These are phyloP conservation scores for Rhingia rostrata DNA, from an alignment of 2,888 invertebrate species.

Conservation along the genomic window DNA sequence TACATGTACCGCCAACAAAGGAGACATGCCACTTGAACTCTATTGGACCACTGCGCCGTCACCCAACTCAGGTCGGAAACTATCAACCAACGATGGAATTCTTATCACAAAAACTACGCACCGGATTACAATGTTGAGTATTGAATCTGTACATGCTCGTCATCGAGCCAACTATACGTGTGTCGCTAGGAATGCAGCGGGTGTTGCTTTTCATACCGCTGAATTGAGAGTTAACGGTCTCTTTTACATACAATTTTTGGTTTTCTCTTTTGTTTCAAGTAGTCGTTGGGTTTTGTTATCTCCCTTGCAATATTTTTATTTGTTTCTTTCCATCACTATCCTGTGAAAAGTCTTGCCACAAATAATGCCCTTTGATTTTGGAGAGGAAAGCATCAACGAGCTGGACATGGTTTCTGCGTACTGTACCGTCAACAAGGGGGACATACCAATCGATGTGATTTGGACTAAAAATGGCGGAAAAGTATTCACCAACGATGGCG, in stretches of 20 bases:
- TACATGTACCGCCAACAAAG: slow-evolving; percentile 89
- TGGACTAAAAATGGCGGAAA: slow-evolving; percentile 86
- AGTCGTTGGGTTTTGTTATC: slow-evolving; percentile 58
- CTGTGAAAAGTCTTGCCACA: slow-evolving; percentile 86
- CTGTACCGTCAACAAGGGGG: slow-evolving; percentile 90
- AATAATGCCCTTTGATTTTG: slow-evolving; percentile 89
- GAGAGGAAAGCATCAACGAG: slow-evolving; percentile 87
- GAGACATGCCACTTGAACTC: slow-evolving; percentile 91
- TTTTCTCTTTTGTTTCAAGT: slow-evolving; percentile 53
- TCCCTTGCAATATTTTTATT: slow-evolving; percentile 28
- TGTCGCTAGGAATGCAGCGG: slow-evolving; percentile 88
- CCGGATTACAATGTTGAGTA: slow-evolving; percentile 87
- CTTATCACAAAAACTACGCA: slow-evolving; percentile 86
- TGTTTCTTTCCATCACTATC: slow-evolving; percentile 43
- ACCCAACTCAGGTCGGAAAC: slow-evolving; percentile 85
- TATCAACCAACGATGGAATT: slow-evolving; percentile 85
- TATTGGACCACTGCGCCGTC: slow-evolving; percentile 85
- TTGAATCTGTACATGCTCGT: slow-evolving; percentile 87
- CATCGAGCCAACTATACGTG: slow-evolving; percentile 91
- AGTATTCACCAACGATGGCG: slow-evolving; percentile 84
- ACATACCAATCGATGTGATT: slow-evolving; percentile 89
- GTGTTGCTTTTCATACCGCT: slow-evolving; percentile 87
- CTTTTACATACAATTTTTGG: slow-evolving; percentile 76
- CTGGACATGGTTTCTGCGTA: slow-evolving; percentile 88
- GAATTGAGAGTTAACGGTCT: slow-evolving; percentile 89